phyloP scores from a whole-genome alignment of 2,888 invertebrate species.

The Ormyrus rosae region DNA sequence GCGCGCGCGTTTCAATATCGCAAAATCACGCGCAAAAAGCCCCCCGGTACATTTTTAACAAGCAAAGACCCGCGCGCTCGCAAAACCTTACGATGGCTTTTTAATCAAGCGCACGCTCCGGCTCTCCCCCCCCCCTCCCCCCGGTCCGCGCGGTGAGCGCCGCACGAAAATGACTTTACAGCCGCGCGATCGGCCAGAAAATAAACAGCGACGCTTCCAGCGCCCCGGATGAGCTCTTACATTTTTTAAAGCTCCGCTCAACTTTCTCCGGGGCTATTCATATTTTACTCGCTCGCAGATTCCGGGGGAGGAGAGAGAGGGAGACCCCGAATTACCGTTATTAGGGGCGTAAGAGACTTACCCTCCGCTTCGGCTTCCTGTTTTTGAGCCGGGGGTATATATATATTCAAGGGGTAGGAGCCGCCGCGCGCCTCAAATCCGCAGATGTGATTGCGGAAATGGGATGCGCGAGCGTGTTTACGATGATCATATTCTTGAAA shows the following conservation, averaged over 20 bases:
- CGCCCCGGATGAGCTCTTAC: conserved; percentile 22
- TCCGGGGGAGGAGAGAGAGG: not conserved
- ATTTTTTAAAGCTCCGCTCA: conserved; percentile 23
- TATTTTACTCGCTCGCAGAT: conserved; percentile 18
- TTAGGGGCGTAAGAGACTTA: not conserved
- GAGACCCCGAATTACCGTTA: conserved; percentile 14
- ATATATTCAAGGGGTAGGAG: not conserved
- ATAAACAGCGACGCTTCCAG: conserved; percentile 13
- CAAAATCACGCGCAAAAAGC: too few species aligned
- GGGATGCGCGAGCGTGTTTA: conserved; percentile 44
- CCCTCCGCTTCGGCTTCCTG: not conserved
- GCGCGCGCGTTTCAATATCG: too few species aligned
- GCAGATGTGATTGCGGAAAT: conserved; percentile 43
- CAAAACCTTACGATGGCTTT: too few species aligned
- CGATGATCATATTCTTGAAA: conserved; percentile 51
- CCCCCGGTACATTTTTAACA: not conserved
- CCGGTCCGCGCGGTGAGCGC: too few species aligned
- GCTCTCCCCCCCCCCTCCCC: too few species aligned
- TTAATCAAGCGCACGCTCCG: too few species aligned
- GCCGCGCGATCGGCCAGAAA: conserved; percentile 14
- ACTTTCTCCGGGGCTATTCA: conserved; percentile 23
- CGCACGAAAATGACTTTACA: conserved; percentile 4
- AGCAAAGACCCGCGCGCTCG: not conserved
- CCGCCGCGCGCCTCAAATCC: not conserved
- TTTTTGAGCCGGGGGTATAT: conserved; percentile 9